A percentile compares a stretch with the other conserved stretches of the same genome.
Conservation (phyloP, 64 coral and sea anemone species). For the Cladopsammia gracilis region DNA sequence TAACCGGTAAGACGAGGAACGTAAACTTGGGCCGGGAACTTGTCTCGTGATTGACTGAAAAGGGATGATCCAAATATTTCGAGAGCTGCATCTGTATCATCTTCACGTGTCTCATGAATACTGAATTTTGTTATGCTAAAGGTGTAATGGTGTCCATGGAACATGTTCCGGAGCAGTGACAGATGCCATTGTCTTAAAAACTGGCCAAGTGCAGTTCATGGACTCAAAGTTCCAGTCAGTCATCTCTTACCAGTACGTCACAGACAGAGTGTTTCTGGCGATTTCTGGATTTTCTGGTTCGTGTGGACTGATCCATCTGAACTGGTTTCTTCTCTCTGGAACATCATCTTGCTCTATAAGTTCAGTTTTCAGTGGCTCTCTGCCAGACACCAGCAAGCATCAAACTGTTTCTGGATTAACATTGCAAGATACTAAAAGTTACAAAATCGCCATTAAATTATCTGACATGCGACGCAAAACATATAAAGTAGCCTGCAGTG, state of each 20-base stretch:
- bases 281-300: slow-evolving; percentile 60
- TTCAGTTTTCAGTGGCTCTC: slow-evolving; percentile 15
- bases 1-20: too few relatives aligned
- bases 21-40: too few relatives aligned
- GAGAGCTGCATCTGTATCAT: too few relatives aligned
- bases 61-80: too few relatives aligned
- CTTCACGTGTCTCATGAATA: too few relatives aligned
- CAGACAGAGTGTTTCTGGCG: slow-evolving; percentile 57
- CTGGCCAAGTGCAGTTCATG: slow-evolving; percentile 54
- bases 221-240: slow-evolving; percentile 13
- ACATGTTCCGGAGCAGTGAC: slow-evolving; percentile 55
- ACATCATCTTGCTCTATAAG: slow-evolving; percentile 33
- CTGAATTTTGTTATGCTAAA: not conserved
- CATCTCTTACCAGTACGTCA: slow-evolving; percentile 51
- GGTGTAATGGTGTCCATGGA: slow-evolving; percentile 70
- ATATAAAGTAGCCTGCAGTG: slow-evolving; percentile 60
- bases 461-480: slow-evolving; percentile 25
- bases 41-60: too few relatives aligned
- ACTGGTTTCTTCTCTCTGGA: slow-evolving; percentile 65
- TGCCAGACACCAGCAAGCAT: slow-evolving; percentile 31
- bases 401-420: slow-evolving; percentile 34
- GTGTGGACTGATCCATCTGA: slow-evolving; percentile 53
- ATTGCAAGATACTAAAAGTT: slow-evolving; percentile 55
- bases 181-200: slow-evolving; percentile 52
- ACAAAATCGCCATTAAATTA: slow-evolving; percentile 65